These are phyloP conservation scores for Pyrocephalus nanus DNA, from an alignment of 2,797 vertebrate species.

Conservation along the genomic window DNA sequence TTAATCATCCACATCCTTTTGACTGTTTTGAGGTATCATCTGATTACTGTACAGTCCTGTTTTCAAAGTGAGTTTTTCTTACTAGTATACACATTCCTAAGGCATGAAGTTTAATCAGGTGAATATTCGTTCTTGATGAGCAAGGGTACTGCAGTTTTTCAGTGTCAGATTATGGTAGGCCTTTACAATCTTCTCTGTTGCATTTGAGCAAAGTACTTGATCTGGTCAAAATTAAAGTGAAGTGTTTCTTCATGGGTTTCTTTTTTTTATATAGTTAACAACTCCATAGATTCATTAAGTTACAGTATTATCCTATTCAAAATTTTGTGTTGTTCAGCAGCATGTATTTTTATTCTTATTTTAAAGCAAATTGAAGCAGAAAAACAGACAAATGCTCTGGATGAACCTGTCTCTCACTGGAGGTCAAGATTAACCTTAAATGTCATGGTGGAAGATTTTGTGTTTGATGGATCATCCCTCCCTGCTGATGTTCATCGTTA, in stretches of 20 bases:
- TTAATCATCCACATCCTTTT: neutral
- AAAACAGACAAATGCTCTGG: conserved; percentile 71
- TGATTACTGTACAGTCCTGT: neutral
- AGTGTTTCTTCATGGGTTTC: neutral
- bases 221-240: neutral
- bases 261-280: neutral
- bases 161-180: neutral
- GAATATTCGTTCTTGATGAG: neutral
- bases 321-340: neutral
- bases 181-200: fast-evolving
- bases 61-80: neutral
- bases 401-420: conserved; percentile 88
- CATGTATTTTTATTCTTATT: neutral
- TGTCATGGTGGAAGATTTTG: conserved; percentile 93
- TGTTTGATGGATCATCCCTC: conserved; percentile 88
- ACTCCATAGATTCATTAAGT: neutral
- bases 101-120: neutral
- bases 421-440: conserved; percentile 87
- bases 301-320: neutral
- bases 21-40: neutral
- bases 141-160: neutral
- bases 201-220: neutral
- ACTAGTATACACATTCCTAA: neutral
- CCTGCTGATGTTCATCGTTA: conserved; percentile 93
- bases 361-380: conserved; percentile 77